Conservation (phyloP, 2,888 invertebrate genomes). For the Dicyrtoma fusca region DNA sequence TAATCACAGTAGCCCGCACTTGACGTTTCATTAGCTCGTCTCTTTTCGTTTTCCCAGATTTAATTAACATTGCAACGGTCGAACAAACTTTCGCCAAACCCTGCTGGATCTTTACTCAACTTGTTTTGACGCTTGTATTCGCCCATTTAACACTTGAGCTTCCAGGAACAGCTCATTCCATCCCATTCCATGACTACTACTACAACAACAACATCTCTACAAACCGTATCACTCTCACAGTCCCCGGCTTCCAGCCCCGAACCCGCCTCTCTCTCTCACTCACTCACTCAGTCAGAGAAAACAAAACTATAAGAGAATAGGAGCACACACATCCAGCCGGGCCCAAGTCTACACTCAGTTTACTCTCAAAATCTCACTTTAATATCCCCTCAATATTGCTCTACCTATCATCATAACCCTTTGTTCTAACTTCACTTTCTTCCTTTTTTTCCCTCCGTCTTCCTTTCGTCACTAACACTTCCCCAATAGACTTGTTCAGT, state of each 20-base stretch:
- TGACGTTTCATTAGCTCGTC: slow-evolving; percentile 57
- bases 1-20: slow-evolving; percentile 57
- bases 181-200: slow-evolving; percentile 28
- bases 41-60: slow-evolving; percentile 56
- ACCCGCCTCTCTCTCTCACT: slow-evolving; percentile 1
- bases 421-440: slow-evolving; percentile 17
- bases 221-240: background rate
- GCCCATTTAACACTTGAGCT: slow-evolving; percentile 55
- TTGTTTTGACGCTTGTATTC: slow-evolving; percentile 55
- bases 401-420: slow-evolving; percentile 15
- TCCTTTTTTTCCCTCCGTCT: background rate
- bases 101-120: slow-evolving; percentile 51
- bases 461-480: background rate
- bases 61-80: slow-evolving; percentile 57
- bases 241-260: slow-evolving; percentile 1
- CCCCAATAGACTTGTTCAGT: slow-evolving; percentile 3
- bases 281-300: background rate
- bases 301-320: no score
- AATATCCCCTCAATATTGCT: background rate
- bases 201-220: slow-evolving; percentile 3
- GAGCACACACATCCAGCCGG: no score
- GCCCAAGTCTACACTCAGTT: no score
- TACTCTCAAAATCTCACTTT: no score
- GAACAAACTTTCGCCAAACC: slow-evolving; percentile 56
- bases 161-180: slow-evolving; percentile 48